Evolutionary conservation across 2,113 vertebrate genomes (phyloP).

Genomic region (Pseudorhombus dupliciocellatus): DNA sequence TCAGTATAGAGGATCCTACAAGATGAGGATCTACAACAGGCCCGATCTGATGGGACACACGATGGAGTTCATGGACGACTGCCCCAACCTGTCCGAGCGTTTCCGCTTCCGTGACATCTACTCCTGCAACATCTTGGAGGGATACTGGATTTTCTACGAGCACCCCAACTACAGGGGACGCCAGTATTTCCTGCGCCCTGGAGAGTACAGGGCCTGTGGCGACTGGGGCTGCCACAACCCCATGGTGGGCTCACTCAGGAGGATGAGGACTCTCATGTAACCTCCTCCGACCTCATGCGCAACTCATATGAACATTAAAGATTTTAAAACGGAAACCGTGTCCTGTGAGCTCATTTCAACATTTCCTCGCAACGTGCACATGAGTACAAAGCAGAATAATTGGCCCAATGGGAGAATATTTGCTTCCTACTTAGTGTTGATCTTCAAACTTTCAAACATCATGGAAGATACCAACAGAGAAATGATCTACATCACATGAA

Average conservation of each 20-base stretch:
- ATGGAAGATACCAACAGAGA: not conserved
- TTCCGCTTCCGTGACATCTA: conserved; percentile 77
- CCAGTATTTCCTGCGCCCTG: conserved; percentile 80
- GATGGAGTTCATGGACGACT: conserved; percentile 81
- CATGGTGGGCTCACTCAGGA: conserved; percentile 80
- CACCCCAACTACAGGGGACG: conserved; percentile 81
- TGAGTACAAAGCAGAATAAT: not conserved
- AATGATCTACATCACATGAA: not conserved
- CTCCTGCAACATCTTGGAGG: conserved; percentile 78
- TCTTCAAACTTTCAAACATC: not conserved
- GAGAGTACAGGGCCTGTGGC: conserved; percentile 77
- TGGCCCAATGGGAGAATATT: not conserved
- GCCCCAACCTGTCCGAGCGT: conserved; percentile 74
- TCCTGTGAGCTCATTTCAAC: conserved; percentile 30
- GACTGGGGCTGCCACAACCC: conserved; percentile 81
- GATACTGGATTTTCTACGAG: conserved; percentile 82
- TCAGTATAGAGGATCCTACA: conserved; percentile 79
- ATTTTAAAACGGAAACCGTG: conserved; percentile 36
- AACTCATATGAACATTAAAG: conserved; percentile 61
- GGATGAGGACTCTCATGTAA: conserved; percentile 77
- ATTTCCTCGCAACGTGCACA: not conserved
- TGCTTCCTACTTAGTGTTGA: not conserved
- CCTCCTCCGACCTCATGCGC: conserved; percentile 9
- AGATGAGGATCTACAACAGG: conserved; percentile 78
- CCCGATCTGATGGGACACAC: conserved; percentile 77